Conservation (phyloP, 2,888 invertebrate species). For the Acanthopleura granulata region DNA sequence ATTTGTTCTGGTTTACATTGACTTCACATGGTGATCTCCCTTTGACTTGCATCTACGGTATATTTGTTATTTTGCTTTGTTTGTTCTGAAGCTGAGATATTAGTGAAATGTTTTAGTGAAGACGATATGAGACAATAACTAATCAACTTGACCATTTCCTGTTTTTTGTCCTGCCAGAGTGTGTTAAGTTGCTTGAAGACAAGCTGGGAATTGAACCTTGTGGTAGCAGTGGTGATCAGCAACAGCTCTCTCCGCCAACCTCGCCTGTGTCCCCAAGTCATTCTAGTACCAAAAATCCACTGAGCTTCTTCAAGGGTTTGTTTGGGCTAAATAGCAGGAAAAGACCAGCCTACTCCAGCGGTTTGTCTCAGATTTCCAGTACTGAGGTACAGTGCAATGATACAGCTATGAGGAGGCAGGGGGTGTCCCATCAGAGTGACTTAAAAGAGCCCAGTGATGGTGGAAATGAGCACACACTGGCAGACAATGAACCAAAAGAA, state of each 20-base stretch:
- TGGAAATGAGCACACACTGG: too few relatives aligned
- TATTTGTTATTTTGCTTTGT: too few relatives aligned
- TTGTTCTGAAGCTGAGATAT: too few relatives aligned
- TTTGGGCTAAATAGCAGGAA: slow-evolving; percentile 16
- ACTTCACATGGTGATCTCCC: too few relatives aligned
- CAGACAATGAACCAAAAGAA: too few relatives aligned
- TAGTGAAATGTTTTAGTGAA: too few relatives aligned
- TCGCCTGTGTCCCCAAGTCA: background rate
- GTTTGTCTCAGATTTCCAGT: background rate
- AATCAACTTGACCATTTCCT: too few relatives aligned
- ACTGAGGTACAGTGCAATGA: background rate
- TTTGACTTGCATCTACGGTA: too few relatives aligned
- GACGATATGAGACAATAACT: too few relatives aligned
- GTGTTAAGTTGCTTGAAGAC: slow-evolving; percentile 29
- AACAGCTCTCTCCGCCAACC: background rate
- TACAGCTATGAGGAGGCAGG: background rate
- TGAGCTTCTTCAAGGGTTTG: slow-evolving; percentile 23
- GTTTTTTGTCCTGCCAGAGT: slow-evolving; percentile 27
- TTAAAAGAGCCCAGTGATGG: too few relatives aligned
- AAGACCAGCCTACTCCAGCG: background rate
- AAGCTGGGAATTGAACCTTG: slow-evolving; percentile 29
- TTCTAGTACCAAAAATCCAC: background rate
- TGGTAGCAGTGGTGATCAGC: background rate
- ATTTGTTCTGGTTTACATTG: too few relatives aligned
- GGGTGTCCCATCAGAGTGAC: too few relatives aligned